phyloP scores from a whole-genome alignment of 2,888 invertebrate genomes.

The Steinernema scapterisci region DNA sequence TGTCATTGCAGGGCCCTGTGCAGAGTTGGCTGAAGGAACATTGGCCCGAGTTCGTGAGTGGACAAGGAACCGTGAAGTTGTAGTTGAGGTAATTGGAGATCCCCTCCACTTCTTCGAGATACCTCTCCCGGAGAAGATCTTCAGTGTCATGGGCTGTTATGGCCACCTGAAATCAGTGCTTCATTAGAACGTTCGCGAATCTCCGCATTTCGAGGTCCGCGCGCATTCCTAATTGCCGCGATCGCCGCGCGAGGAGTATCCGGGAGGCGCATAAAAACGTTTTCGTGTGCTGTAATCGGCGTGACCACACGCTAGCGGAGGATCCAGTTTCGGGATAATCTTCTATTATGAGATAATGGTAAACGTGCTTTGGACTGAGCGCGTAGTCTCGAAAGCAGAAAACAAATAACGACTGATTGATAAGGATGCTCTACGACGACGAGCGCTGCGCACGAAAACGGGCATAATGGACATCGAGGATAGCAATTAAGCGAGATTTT shows the following conservation, averaged over 20 bases:
- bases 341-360: too few relatives aligned
- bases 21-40: slow-evolving; percentile 55
- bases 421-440: too few relatives aligned
- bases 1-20: slow-evolving; percentile 55
- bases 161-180: slow-evolving; percentile 33
- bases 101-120: slow-evolving; percentile 51
- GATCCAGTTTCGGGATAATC: slow-evolving; percentile 1
- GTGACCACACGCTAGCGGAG: slow-evolving; percentile 22
- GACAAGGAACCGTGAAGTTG: slow-evolving; percentile 55
- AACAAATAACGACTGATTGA: too few relatives aligned
- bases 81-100: slow-evolving; percentile 50
- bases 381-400: too few relatives aligned
- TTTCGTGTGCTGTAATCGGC: background rate
- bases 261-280: background rate
- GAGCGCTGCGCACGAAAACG: too few relatives aligned
- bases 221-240: slow-evolving; percentile 24
- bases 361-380: too few relatives aligned
- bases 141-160: slow-evolving; percentile 56
- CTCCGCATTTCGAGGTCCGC: background rate
- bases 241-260: slow-evolving; percentile 17
- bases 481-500: too few relatives aligned
- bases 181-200: background rate
- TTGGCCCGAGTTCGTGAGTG: slow-evolving; percentile 35
- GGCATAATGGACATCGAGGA: too few relatives aligned
- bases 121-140: slow-evolving; percentile 49